Evolutionary conservation across 2,888 invertebrate genomes (phyloP).

Genomic region (Meliscaeva auricollis): DNA sequence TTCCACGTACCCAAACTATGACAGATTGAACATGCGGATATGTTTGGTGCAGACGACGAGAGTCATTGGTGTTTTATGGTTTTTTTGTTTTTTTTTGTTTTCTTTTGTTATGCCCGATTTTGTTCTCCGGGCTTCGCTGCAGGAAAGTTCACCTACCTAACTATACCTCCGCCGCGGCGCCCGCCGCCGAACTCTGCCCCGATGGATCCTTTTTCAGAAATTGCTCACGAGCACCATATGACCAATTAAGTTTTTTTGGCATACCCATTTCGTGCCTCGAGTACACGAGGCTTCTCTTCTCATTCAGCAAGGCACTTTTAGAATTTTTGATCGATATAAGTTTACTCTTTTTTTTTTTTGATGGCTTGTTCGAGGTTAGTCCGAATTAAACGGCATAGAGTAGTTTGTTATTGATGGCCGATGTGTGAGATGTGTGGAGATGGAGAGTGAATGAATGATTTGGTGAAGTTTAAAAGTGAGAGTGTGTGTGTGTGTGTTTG

Average conservation of each 20-base stretch:
- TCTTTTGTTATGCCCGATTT: not conserved
- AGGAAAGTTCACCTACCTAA: not conserved
- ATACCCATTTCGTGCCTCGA: slow-evolving; percentile 1
- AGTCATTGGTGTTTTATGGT: slow-evolving; percentile 58
- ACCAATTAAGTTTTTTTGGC: slow-evolving; percentile 58
- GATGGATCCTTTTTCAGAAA: slow-evolving; percentile 34
- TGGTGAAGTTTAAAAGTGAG: slow-evolving; percentile 27
- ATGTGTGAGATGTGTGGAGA: slow-evolving; percentile 31
- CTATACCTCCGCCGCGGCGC: not conserved
- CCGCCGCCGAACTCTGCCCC: no score
- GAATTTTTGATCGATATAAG: slow-evolving; percentile 68
- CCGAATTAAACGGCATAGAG: slow-evolving; percentile 53
- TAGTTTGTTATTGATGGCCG: slow-evolving; percentile 58
- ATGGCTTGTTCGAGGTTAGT: slow-evolving; percentile 59
- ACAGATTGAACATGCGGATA: slow-evolving; percentile 75
- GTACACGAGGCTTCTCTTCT: no score
- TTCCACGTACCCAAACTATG: slow-evolving; percentile 64
- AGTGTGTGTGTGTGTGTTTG: not conserved
- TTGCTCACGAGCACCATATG: slow-evolving; percentile 41
- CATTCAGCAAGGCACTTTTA: not conserved
- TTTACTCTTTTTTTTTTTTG: slow-evolving; percentile 3
- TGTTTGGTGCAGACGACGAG: slow-evolving; percentile 68
- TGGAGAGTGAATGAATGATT: slow-evolving; percentile 47
- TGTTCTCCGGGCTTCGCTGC: slow-evolving; percentile 1
- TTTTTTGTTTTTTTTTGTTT: slow-evolving; percentile 10